A percentile compares a stretch with the other conserved stretches of the same genome.
phyloP scores from a whole-genome alignment of 1,140 invertebrate genomes.

The Drosophila biarmipes region DNA sequence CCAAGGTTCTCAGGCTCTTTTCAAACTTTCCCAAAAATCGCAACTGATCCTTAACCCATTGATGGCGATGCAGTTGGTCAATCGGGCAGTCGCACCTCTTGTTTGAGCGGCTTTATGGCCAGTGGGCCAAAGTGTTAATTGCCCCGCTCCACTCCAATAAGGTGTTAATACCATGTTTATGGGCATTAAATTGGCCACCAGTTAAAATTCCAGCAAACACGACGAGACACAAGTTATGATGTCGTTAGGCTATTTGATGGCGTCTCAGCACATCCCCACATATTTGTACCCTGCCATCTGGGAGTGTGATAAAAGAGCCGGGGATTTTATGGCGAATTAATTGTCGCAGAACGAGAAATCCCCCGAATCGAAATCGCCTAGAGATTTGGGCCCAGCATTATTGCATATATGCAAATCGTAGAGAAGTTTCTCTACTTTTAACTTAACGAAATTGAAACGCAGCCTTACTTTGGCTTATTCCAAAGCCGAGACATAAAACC shows the following conservation, averaged over 20 bases:
- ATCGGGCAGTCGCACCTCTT: slow-evolving; percentile 36
- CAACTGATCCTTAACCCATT: slow-evolving; percentile 35
- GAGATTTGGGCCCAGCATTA: slow-evolving; percentile 4
- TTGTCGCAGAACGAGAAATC: slow-evolving; percentile 32
- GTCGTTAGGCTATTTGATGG: slow-evolving; percentile 67
- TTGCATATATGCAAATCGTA: slow-evolving; percentile 33
- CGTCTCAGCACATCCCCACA: slow-evolving; percentile 32
- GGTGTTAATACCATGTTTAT: slow-evolving; percentile 78
- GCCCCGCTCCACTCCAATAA: slow-evolving; percentile 56
- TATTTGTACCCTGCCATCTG: slow-evolving; percentile 27
- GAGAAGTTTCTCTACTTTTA: slow-evolving; percentile 37
- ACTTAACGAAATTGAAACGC: slow-evolving; percentile 28
- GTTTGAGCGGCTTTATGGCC: slow-evolving; percentile 60
- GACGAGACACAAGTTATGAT: slow-evolving; percentile 62
- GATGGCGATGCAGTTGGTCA: slow-evolving; percentile 24
- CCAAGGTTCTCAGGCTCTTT: slow-evolving; percentile 38
- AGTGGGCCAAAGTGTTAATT: slow-evolving; percentile 75
- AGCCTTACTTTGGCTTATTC: slow-evolving; percentile 9
- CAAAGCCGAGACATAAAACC: slow-evolving; percentile 62
- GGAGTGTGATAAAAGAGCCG: slow-evolving; percentile 37
- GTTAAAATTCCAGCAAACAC: slow-evolving; percentile 62
- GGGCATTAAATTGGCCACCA: slow-evolving; percentile 78
- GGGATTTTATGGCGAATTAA: slow-evolving; percentile 64
- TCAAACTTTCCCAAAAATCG: neutral
- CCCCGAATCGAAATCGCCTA: slow-evolving; percentile 7